A percentile compares a stretch with the other conserved stretches of the same genome.
phyloP scores from a whole-genome alignment of 2,113 vertebrate genomes.

The Bubo blakistoni region DNA sequence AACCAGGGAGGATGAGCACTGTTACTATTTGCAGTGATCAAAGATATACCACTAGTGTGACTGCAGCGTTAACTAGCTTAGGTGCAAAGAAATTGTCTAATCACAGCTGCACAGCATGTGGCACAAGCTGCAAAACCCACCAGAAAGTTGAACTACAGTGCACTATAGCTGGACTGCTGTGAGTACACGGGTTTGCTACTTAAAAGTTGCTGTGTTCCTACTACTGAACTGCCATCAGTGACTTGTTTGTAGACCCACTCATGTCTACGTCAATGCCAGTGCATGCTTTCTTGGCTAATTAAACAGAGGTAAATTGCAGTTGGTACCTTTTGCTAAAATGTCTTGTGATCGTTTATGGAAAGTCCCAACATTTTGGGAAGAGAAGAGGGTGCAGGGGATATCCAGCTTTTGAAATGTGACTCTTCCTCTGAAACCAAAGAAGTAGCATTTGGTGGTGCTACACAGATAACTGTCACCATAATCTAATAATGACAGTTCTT shows the following conservation, averaged over 20 bases:
- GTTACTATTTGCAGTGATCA: not conserved
- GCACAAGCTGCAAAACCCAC: not conserved
- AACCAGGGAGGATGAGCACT: not conserved
- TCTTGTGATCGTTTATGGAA: not conserved
- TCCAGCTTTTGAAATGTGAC: not conserved
- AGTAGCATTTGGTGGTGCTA: not conserved
- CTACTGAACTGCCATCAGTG: rapidly evolving
- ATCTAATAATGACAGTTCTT: not conserved
- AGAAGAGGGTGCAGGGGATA: not conserved
- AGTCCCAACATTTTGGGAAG: not conserved
- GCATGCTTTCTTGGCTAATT: not conserved
- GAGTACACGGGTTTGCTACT: not conserved
- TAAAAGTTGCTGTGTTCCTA: not conserved
- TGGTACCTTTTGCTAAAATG: not conserved
- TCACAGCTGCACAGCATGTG: not conserved
- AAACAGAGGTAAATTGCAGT: not conserved
- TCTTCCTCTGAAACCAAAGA: not conserved
- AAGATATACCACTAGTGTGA: not conserved
- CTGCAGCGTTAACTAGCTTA: not conserved
- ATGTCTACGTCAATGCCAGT: not conserved
- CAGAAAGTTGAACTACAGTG: rapidly evolving
- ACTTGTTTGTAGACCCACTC: not conserved
- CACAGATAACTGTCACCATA: not conserved
- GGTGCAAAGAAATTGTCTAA: not conserved
- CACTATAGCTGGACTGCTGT: rapidly evolving